A percentile compares a stretch with the other conserved stretches of the same genome.
phyloP scores from a whole-genome alignment of 2,888 invertebrate genomes.

The Carcina quercana region DNA sequence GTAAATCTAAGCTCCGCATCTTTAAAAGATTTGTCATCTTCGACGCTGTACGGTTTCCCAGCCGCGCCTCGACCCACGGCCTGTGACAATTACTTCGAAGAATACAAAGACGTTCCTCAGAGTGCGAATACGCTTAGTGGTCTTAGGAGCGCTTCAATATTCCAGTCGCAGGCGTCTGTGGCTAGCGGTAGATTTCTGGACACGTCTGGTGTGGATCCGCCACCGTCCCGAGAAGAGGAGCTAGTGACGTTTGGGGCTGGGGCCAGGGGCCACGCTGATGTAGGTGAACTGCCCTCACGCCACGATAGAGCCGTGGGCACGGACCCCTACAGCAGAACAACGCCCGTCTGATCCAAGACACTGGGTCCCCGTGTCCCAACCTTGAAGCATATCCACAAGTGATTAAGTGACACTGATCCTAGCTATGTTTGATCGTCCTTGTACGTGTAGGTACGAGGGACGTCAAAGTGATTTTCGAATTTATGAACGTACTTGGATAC shows the following conservation, averaged over 20 bases:
- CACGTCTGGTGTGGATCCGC: constrained; percentile 78
- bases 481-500: constrained; percentile 50
- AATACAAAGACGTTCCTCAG: constrained; percentile 69
- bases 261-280: constrained; percentile 43
- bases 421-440: constrained; percentile 1
- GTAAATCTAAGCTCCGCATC: constrained; percentile 72
- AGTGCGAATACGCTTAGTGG: constrained; percentile 67
- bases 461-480: constrained; percentile 48
- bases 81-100: constrained; percentile 75
- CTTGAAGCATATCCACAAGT: constrained; percentile 69
- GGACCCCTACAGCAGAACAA: constrained; percentile 74
- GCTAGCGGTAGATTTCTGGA: constrained; percentile 81
- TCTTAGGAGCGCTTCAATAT: constrained; percentile 63
- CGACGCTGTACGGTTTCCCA: constrained; percentile 77
- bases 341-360: constrained; percentile 68
- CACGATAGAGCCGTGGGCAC: constrained; percentile 67
- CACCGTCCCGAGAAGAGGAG: constrained; percentile 78
- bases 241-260: constrained; percentile 82
- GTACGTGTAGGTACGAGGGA: constrained; percentile 1
- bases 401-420: constrained; percentile 20
- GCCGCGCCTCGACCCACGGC: constrained; percentile 77
- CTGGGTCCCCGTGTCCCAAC: constrained; percentile 34
- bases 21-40: constrained; percentile 72
- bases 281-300: constrained; percentile 37
- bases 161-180: constrained; percentile 73